Conservation (phyloP, 2,797 vertebrate genomes). For the Syngnathus acus region DNA sequence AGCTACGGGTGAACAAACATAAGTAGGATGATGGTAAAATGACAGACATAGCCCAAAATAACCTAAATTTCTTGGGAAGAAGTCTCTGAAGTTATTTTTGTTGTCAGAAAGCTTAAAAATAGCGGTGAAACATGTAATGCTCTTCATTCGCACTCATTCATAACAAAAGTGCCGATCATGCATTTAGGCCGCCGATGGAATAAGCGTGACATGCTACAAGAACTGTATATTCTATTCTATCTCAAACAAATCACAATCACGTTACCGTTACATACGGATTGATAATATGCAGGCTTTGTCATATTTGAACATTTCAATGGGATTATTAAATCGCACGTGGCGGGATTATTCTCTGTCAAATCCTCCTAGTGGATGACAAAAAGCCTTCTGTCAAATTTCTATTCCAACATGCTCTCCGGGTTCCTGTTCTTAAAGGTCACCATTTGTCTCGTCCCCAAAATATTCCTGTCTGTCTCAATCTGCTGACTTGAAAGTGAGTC, state of each 20-base stretch:
- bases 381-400: conserved; percentile 69
- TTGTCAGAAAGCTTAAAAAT: not conserved
- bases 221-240: conserved; percentile 1
- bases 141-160: conserved; percentile 20
- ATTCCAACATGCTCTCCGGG: not conserved
- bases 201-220: conserved; percentile 40
- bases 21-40: not conserved
- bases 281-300: conserved; percentile 22
- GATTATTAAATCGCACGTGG: conserved; percentile 7
- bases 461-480: not conserved
- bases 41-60: conserved; percentile 2
- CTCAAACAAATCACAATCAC: conserved; percentile 11
- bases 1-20: conserved; percentile 21
- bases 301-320: not conserved
- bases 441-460: not conserved
- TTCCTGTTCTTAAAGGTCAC: not conserved
- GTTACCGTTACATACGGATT: conserved; percentile 4
- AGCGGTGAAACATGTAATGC: not conserved
- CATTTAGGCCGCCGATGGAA: conserved; percentile 28
- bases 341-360: conserved; percentile 23
- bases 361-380: conserved; percentile 50
- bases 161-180: conserved; percentile 28
- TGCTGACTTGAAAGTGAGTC: not conserved
- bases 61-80: conserved; percentile 15
- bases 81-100: conserved; percentile 10